Conservation (phyloP, 2,888 invertebrate species). For the Lymantria monacha region DNA sequence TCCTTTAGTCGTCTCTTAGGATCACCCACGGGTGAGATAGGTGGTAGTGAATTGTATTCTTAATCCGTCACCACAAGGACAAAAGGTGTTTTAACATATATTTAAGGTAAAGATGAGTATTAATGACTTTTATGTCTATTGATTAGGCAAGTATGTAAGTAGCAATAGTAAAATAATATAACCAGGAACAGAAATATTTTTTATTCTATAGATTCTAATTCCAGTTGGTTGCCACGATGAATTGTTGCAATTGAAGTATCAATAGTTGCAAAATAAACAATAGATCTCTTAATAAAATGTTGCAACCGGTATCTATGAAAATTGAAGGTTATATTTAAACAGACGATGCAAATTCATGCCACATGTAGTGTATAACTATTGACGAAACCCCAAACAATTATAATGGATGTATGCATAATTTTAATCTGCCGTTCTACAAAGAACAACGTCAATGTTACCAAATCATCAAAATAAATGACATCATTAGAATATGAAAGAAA, state of each 20-base stretch:
- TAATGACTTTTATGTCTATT: too few species aligned
- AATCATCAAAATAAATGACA: conserved; percentile 13
- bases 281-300: neutral
- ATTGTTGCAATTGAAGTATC: neutral
- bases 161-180: too few species aligned
- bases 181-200: too few species aligned
- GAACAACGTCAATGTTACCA: conserved; percentile 1
- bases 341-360: conserved; percentile 24
- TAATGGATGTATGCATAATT: conserved; percentile 19
- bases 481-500: neutral
- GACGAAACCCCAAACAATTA: conserved; percentile 21
- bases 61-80: too few species aligned
- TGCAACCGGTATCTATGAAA: neutral
- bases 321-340: conserved; percentile 21
- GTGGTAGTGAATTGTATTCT: too few species aligned
- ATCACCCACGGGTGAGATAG: too few species aligned
- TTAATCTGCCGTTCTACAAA: neutral
- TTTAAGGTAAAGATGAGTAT: too few species aligned
- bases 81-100: too few species aligned
- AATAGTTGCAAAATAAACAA: neutral
- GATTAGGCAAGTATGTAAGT: too few species aligned
- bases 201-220: too few species aligned
- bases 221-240: too few species aligned
- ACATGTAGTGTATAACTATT: conserved; percentile 2
- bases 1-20: too few species aligned